Base-by-base conservation (phyloP, 2,113 vertebrate species). In the Silurus meridionalis region DNA sequence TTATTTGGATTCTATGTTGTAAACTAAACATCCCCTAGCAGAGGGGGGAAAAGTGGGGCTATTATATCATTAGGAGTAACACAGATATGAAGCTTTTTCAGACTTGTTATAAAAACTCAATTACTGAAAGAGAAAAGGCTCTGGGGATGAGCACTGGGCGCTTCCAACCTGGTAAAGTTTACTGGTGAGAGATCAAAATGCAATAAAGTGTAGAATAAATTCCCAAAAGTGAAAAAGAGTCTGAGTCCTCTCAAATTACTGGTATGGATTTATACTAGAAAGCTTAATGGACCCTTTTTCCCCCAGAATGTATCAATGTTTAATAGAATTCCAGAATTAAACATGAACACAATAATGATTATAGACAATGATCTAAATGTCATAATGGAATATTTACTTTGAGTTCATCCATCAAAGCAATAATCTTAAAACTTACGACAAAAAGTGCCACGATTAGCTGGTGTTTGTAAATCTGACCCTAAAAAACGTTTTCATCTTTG, bases 1-100 rank as follows among this genome's bases (percentile, higher is more conserved):
- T 66, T 13, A 66, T 55, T 75, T 74, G 21, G 55, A 57, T 83
- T 83, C 50, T 55, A 50, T 55, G n/a, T 61, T 67, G 60, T 67
- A 55, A 85, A 69, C 50, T 67, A 55, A 85, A 69, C 50, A 19
- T 60, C 67, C 55, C 61, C 17, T 3, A 61, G 71, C 84, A 58
- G 23, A 79, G 17, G 60, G 74, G 57, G 72, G 46, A 17, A 17
- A 37, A 37, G 23, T 28, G n/a, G 82, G 57, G 37, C 28, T 72
- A 9, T 55, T 58, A 71, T 71, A 72, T 58, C 52, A 90, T 78
- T 85, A 88, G 69, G 82, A 55, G 85, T 28, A 77, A 57, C 21
- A n/a, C 57, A 83, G 83, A 58, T 71, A 78, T 13, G 64, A 17
- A 58, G 52, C 66, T 72, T 25, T 37, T 28, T 84, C 74, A n/a